phyloP scores from a whole-genome alignment of 2,888 invertebrate species.

The Carterocephalus palaemon region DNA sequence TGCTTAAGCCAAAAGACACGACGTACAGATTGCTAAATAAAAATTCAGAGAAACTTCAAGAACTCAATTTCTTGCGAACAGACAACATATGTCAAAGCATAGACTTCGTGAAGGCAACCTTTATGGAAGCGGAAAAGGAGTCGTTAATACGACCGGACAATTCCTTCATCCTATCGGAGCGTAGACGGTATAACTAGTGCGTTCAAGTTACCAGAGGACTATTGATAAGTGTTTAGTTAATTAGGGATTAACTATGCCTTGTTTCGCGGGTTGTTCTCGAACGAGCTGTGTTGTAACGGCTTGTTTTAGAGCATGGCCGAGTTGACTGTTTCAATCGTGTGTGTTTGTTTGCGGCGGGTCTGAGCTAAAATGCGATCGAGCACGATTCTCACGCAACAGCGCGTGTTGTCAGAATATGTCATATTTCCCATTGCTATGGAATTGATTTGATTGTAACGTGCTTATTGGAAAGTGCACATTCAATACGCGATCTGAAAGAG shows the following conservation, averaged over 20 bases:
- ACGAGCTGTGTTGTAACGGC: conserved; percentile 9
- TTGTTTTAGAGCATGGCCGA: conserved; percentile 1
- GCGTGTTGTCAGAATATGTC: too few relatives aligned
- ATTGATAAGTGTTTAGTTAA: conserved; percentile 20
- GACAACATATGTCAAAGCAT: conserved; percentile 48
- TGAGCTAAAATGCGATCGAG: too few relatives aligned
- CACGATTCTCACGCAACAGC: too few relatives aligned
- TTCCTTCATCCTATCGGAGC: conserved; percentile 62
- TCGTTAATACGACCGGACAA: conserved; percentile 63
- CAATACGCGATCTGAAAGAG: too few relatives aligned
- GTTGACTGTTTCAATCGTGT: too few relatives aligned
- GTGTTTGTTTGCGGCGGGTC: too few relatives aligned
- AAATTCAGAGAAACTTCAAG: conserved; percentile 40
- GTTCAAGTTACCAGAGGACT: conserved; percentile 43
- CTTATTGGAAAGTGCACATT: too few relatives aligned
- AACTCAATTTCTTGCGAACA: conserved; percentile 45
- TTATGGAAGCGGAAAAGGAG: conserved; percentile 56
- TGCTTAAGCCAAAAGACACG: conserved; percentile 79
- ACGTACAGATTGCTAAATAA: conserved; percentile 57
- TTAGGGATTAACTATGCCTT: conserved; percentile 1
- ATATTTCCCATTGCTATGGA: too few relatives aligned
- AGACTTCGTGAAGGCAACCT: conserved; percentile 56
- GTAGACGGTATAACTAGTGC: conserved; percentile 50
- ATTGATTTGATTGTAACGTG: too few relatives aligned
- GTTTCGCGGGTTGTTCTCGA: neutral